These are phyloP conservation scores for Thymelicus sylvestris DNA, from an alignment of 2,888 invertebrate genomes.

Conservation along the genomic window DNA sequence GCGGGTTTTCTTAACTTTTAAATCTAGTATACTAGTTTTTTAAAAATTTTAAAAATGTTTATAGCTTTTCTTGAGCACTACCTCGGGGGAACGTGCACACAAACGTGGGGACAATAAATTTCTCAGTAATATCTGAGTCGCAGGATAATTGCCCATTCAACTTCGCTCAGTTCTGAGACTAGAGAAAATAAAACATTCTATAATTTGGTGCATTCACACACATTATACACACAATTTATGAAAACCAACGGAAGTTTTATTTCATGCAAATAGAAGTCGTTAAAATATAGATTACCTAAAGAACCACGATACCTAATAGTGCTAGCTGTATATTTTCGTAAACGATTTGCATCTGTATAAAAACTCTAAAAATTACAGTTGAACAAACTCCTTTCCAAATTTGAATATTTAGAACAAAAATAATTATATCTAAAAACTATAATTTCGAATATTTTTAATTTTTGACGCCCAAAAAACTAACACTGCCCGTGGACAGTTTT, in stretches of 20 bases:
- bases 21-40: too few species aligned
- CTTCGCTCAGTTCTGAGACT: conserved; percentile 14
- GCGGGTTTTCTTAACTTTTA: too few species aligned
- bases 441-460: too few species aligned
- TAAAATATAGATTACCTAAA: not conserved
- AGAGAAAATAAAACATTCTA: conserved; percentile 22
- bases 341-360: not conserved
- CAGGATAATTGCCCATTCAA: conserved; percentile 31
- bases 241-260: not conserved
- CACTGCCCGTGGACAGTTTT: not conserved
- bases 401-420: too few species aligned
- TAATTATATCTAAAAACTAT: too few species aligned
- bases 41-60: too few species aligned
- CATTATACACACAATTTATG: not conserved
- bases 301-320: not conserved
- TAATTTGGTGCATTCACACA: conserved; percentile 13
- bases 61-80: too few species aligned
- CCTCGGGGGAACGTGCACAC: not conserved
- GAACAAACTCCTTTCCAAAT: too few species aligned
- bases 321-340: not conserved
- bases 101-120: conserved; percentile 32
- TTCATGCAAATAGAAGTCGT: not conserved
- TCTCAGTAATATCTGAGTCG: conserved; percentile 33
- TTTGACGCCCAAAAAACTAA: too few species aligned
- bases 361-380: not conserved